These are phyloP conservation scores for Nymphalis urticae DNA, from an alignment of 2,888 invertebrate species.

Conservation along the genomic window DNA sequence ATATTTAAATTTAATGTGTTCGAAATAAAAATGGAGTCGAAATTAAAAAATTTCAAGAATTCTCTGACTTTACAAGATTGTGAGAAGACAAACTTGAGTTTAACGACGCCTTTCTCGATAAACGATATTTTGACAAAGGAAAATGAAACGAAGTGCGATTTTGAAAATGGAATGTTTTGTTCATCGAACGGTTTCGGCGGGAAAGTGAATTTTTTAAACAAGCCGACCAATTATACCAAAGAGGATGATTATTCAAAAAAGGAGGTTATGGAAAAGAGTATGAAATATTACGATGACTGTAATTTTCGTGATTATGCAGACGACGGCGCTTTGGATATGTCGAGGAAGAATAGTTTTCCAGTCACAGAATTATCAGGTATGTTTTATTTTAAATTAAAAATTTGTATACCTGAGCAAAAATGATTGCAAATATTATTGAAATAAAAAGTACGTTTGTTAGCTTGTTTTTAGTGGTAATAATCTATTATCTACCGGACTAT, in stretches of 20 bases:
- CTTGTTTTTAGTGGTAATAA: too few species aligned
- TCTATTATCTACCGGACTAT: too few species aligned
- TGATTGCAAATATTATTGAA: too few species aligned
- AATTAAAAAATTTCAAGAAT: conserved; percentile 67
- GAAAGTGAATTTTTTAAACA: conserved; percentile 63
- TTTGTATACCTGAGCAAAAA: not conserved
- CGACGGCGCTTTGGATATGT: conserved; percentile 77
- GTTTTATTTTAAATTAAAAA: conserved; percentile 3
- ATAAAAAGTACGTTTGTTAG: too few species aligned
- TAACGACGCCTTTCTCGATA: conserved; percentile 86
- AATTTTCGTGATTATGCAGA: conserved; percentile 66
- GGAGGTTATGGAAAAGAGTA: conserved; percentile 64
- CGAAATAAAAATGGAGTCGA: conserved; percentile 68
- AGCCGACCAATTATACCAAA: conserved; percentile 49
- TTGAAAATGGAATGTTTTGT: conserved; percentile 67
- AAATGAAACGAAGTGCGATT: conserved; percentile 70
- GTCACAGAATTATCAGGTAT: conserved; percentile 75
- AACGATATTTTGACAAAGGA: conserved; percentile 86
- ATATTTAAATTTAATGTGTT: conserved; percentile 55
- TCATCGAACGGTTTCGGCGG: conserved; percentile 56
- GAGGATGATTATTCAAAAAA: conserved; percentile 62
- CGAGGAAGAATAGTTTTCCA: conserved; percentile 71
- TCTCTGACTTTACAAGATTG: conserved; percentile 63
- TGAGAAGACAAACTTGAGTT: conserved; percentile 68
- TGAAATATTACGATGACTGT: conserved; percentile 73